A percentile compares a stretch with the other conserved stretches of the same genome.
phyloP scores from a whole-genome alignment of 2,797 vertebrate genomes.

The Sphaeramia orbicularis region DNA sequence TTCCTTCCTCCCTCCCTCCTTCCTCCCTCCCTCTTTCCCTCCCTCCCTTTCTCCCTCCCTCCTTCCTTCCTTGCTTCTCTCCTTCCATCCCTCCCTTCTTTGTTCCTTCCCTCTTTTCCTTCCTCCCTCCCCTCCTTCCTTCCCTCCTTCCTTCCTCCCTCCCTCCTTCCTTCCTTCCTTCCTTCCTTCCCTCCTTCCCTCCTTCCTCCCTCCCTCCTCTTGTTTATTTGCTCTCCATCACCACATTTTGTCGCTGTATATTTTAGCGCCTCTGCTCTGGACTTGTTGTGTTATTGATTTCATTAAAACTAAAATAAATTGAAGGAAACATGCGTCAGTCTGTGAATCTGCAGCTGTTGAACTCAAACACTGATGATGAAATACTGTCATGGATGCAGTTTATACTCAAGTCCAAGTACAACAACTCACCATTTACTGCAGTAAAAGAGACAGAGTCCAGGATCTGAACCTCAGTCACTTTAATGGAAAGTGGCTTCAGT shows the following conservation, averaged over 20 bases:
- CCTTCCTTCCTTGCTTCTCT: not conserved
- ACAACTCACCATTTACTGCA: no score
- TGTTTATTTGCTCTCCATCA: not conserved
- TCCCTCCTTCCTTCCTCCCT: no score
- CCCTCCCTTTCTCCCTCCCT: not conserved
- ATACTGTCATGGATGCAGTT: no score
- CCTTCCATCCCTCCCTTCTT: not conserved
- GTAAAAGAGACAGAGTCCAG: not conserved
- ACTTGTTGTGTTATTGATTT: slow-evolving; percentile 21
- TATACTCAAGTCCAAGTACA: no score
- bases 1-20: not conserved
- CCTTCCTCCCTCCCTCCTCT: not conserved
- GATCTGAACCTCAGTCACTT: no score
- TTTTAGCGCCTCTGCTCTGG: slow-evolving; percentile 44
- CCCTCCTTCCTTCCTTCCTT: not conserved
- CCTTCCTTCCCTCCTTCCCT: not conserved
- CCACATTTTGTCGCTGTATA: slow-evolving; percentile 37
- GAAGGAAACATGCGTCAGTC: slow-evolving; percentile 51
- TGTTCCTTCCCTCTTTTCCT: not conserved
- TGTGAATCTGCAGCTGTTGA: slow-evolving; percentile 32
- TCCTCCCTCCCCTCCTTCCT: not conserved
- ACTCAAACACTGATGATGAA: not conserved
- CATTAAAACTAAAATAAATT: slow-evolving; percentile 15
- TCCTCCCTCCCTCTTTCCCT: not conserved
- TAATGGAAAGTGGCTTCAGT: no score